Evolutionary conservation across 2,113 vertebrate genomes (phyloP).

Genomic region (Sciurus niger): DNA sequence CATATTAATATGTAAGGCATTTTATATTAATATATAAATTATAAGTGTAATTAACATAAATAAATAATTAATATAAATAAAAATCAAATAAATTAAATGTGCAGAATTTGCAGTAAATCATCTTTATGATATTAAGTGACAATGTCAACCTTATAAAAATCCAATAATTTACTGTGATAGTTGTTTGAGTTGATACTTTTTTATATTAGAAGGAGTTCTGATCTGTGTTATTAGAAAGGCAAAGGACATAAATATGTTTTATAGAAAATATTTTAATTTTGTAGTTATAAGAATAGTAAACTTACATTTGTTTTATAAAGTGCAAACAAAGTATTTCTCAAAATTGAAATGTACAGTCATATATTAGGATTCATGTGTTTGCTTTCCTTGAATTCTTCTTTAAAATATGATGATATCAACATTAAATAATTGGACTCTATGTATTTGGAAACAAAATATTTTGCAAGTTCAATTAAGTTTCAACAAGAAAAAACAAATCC

Average conservation of each 20-base stretch:
- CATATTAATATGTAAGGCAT: too few relatives aligned
- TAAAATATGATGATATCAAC: slow-evolving; percentile 44
- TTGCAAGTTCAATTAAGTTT: slow-evolving; percentile 73
- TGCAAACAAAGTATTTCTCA: slow-evolving; percentile 50
- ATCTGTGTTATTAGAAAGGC: not conserved
- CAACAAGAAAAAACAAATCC: slow-evolving; percentile 39
- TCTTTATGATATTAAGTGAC: not conserved
- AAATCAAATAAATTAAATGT: not conserved
- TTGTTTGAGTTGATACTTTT: not conserved
- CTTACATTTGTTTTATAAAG: slow-evolving; percentile 19
- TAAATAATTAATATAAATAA: too few relatives aligned
- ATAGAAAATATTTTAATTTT: not conserved
- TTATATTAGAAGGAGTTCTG: not conserved
- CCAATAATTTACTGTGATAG: not conserved
- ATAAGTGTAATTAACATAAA: too few relatives aligned
- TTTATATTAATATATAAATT: too few relatives aligned
- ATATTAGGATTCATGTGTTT: not conserved
- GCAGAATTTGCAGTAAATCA: not conserved
- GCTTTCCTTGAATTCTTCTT: slow-evolving; percentile 29
- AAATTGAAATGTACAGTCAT: not conserved
- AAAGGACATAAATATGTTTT: slow-evolving; percentile 30
- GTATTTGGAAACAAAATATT: slow-evolving; percentile 73
- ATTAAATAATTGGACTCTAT: slow-evolving; percentile 36
- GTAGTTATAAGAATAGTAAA: not conserved
- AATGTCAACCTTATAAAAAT: not conserved